Evolutionary conservation across 2,888 invertebrate genomes (phyloP).

Genomic region (Microdon myrmicae): DNA sequence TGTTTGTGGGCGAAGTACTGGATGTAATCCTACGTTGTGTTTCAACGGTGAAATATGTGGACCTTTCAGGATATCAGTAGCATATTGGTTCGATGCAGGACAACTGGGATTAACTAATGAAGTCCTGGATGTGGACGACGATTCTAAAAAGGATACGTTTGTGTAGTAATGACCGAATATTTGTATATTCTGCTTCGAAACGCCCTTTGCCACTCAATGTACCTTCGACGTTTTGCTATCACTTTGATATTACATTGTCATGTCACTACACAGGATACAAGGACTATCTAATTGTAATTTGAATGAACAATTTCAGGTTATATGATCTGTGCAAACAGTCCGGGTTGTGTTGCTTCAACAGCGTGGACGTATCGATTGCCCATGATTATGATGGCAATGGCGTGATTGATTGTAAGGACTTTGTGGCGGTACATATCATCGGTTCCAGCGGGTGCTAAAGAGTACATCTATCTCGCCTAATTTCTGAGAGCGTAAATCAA

Average conservation of each 20-base stretch:
- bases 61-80: constrained; percentile 57
- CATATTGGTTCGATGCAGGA: constrained; percentile 60
- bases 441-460: constrained; percentile 60
- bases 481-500: no score
- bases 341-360: constrained; percentile 55
- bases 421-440: constrained; percentile 57
- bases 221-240: constrained; percentile 7
- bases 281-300: not conserved
- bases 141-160: constrained; percentile 17
- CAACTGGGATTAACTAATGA: no score
- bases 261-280: no score
- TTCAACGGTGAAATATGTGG: constrained; percentile 53
- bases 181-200: constrained; percentile 27
- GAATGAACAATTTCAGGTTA: constrained; percentile 55
- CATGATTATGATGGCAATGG: constrained; percentile 60
- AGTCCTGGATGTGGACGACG: not conserved
- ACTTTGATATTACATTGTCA: not conserved
- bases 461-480: no score
- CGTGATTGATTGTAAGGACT: constrained; percentile 59
- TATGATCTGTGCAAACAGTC: constrained; percentile 56
- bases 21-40: constrained; percentile 52
- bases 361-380: constrained; percentile 52
- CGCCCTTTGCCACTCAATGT: constrained; percentile 3
- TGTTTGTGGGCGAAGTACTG: constrained; percentile 56
- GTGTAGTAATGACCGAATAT: not conserved